Evolutionary conservation across 2,113 vertebrate species (phyloP).

Genomic region (Pongo abelii): DNA sequence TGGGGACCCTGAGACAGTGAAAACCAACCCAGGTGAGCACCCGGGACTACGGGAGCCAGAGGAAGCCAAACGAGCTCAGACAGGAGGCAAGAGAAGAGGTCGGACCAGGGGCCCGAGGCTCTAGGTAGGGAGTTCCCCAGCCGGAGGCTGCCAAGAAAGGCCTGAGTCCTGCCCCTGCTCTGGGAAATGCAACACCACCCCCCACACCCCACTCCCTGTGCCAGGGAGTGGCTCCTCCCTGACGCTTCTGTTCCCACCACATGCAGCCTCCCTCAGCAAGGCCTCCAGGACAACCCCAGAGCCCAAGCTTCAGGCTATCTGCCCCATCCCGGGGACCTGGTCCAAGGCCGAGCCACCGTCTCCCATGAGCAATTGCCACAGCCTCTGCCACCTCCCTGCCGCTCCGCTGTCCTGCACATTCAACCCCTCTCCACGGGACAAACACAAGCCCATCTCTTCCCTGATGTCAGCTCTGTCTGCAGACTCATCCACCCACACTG

Average conservation of each 20-base stretch:
- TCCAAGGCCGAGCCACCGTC: neutral
- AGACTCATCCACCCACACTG: neutral
- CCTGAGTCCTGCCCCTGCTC: neutral
- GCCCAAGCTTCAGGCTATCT: neutral
- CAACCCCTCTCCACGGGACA: neutral
- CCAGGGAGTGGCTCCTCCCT: too few relatives aligned
- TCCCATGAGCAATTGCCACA: neutral
- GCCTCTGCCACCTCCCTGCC: neutral
- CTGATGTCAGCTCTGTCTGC: neutral
- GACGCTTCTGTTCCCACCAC: neutral
- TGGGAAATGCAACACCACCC: neutral
- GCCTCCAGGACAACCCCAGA: neutral
- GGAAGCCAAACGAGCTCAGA: neutral
- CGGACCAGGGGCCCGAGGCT: neutral
- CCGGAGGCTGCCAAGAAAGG: too few relatives aligned
- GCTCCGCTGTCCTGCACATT: neutral
- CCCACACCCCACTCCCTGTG: too few relatives aligned
- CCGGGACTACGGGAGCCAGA: neutral
- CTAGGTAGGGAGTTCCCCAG: too few relatives aligned
- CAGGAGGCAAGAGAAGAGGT: too few relatives aligned
- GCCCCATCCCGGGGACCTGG: neutral
- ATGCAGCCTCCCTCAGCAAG: neutral
- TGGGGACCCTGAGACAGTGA: neutral
- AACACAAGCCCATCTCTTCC: neutral
- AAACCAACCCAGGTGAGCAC: neutral